Evolutionary conservation across 1,140 invertebrate species (phyloP), one percentile per base, ranked within the genome.

Genomic region (Penaeus japonicus): DNA sequence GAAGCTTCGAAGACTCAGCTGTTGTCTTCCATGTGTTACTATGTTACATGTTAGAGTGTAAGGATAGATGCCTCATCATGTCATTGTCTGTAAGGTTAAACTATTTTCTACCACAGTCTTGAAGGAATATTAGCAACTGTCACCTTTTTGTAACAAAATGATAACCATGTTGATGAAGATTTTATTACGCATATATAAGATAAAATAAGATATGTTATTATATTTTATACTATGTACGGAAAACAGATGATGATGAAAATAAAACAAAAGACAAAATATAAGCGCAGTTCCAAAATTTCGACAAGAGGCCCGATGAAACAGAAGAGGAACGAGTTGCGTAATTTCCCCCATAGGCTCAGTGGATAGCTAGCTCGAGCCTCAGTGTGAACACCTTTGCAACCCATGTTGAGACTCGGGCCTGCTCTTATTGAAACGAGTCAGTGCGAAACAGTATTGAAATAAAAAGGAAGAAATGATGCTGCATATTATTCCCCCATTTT

Each of bases 391-490:
- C 39, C 39, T 39, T 39, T 17, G 5, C 18, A 39, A 82, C 27
- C 39, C 80, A 59, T 82, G 80, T 32, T 82, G 80, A 82, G 80
- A 24, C 62, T 39, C n/a, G 20, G 85, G 35, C 77, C 20, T 54
- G 22, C 57, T 75, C 35, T 82, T 39, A 39, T 39, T 87, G 79
- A 75, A 87, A 82, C 79, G 78, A 87, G 80, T 87, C 85, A 82
- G 85, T 82, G 85, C 78, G 85, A 87, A 75, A 70, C 85, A 87
- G 62, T 87, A 87, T 82, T 87, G 85, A 81, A 87, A 87, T 87
- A 87, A 87, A 87, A 75, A 82, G 85, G 35, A 87, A 35, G 65
- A 85, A 35, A 85, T 73, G 39, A 39, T 39, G 39, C 12, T 39
- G 39, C 12, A 7, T 39, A 10, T 39, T 39, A 39, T 39, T 39